These are phyloP conservation scores for Neolamprologus falcicula DNA, from an alignment of 2,113 vertebrate genomes.

Conservation along the genomic window DNA sequence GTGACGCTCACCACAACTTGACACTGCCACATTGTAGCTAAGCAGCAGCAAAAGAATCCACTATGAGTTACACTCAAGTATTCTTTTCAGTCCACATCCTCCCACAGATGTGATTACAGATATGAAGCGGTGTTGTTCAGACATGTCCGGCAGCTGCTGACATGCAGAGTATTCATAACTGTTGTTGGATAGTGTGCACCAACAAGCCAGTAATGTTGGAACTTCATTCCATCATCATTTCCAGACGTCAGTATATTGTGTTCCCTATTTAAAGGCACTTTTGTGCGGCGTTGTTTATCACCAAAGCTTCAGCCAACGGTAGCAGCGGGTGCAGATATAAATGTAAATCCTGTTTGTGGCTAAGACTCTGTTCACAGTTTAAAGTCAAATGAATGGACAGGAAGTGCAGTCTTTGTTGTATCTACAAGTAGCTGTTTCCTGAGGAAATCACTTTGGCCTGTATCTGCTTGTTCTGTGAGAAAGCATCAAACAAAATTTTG, in stretches of 20 bases:
- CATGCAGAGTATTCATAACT: neutral
- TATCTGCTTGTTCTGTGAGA: neutral
- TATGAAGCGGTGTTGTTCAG: neutral
- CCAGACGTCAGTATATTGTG: neutral
- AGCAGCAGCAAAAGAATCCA: neutral
- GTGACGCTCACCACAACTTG: neutral
- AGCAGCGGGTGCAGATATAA: neutral
- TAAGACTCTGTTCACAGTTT: neutral
- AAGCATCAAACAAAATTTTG: neutral
- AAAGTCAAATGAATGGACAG: neutral
- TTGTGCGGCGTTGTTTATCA: neutral
- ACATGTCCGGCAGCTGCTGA: neutral
- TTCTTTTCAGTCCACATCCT: neutral
- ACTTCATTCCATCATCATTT: neutral
- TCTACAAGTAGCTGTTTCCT: constrained; percentile 33
- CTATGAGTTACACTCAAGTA: neutral
- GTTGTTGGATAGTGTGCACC: neutral
- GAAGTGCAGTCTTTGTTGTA: constrained; percentile 25
- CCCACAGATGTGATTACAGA: neutral
- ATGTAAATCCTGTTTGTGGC: neutral
- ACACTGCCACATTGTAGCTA: neutral
- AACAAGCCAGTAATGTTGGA: neutral
- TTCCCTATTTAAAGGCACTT: neutral
- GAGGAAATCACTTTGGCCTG: constrained; percentile 24
- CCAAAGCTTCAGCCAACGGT: neutral